Evolutionary conservation across 2,113 vertebrate genomes (phyloP).

Genomic region (Mastomys natalensis): DNA sequence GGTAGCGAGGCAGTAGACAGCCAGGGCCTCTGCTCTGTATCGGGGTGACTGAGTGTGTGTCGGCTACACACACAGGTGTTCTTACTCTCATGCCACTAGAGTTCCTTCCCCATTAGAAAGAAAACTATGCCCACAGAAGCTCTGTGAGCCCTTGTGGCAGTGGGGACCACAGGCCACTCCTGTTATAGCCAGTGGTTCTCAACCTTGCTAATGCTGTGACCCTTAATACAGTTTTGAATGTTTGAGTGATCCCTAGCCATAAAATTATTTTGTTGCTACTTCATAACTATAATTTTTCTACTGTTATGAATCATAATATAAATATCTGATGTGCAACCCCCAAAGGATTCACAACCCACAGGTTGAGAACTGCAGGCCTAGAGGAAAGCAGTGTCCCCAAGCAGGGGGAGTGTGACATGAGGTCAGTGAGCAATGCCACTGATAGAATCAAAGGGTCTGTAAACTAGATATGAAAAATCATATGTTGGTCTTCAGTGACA

Average conservation of each 20-base stretch:
- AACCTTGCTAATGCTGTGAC: background rate
- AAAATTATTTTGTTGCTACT: background rate
- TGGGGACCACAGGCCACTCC: background rate
- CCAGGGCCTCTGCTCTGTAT: background rate
- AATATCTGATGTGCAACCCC: background rate
- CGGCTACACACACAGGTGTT: background rate
- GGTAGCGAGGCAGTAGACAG: background rate
- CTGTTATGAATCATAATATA: background rate
- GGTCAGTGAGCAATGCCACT: background rate
- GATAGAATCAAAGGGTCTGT: background rate
- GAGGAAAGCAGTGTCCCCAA: background rate
- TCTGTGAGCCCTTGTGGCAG: background rate
- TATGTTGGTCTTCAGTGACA: background rate
- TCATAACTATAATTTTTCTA: background rate
- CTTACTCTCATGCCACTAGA: background rate
- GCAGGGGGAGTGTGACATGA: background rate
- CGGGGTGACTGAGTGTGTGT: background rate
- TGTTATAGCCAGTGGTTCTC: background rate
- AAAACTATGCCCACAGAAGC: background rate
- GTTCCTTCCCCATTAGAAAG: background rate
- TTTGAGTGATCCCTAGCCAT: background rate
- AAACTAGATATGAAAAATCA: background rate
- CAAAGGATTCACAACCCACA: background rate
- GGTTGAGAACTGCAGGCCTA: background rate
- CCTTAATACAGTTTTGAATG: background rate